Conservation (phyloP, 2,888 invertebrate species). For the Cosmorhoe ocellata region DNA sequence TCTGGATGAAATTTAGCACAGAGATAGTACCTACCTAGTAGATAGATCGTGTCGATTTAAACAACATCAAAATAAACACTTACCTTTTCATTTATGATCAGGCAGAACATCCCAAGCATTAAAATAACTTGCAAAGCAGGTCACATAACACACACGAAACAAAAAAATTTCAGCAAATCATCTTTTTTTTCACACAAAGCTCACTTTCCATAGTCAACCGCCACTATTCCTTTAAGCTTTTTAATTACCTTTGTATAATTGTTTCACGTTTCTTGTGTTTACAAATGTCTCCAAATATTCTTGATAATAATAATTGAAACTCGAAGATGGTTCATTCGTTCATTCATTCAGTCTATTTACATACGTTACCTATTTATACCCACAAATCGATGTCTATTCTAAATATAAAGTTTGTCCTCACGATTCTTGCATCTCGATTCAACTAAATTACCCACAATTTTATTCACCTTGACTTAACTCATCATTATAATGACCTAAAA, state of each 20-base stretch:
- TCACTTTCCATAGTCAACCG: not conserved
- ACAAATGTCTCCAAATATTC: constrained; percentile 20
- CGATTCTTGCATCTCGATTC: constrained; percentile 15
- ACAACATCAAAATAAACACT: constrained; percentile 3
- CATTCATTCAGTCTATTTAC: constrained; percentile 53
- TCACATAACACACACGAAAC: constrained; percentile 5
- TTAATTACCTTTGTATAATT: not conserved
- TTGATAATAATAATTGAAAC: constrained; percentile 14
- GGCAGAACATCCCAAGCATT: constrained; percentile 22
- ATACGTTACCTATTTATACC: constrained; percentile 54
- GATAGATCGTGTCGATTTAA: too few species aligned
- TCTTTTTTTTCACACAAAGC: constrained; percentile 7
- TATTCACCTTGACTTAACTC: constrained; percentile 15
- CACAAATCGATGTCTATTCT: constrained; percentile 44
- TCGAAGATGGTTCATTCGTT: constrained; percentile 9
- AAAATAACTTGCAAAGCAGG: constrained; percentile 17
- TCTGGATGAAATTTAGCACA: too few species aligned
- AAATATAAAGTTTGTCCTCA: constrained; percentile 29
- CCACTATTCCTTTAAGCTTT: too few species aligned
- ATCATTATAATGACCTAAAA: constrained; percentile 16
- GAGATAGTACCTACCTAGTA: too few species aligned
- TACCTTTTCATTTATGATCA: constrained; percentile 32
- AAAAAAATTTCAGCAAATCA: constrained; percentile 8
- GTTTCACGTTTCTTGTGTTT: not conserved
- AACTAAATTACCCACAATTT: constrained; percentile 18